A percentile compares a stretch with the other conserved stretches of the same genome.
Conservation (phyloP, 1,140 invertebrate genomes). For the Halictus rubicundus region DNA sequence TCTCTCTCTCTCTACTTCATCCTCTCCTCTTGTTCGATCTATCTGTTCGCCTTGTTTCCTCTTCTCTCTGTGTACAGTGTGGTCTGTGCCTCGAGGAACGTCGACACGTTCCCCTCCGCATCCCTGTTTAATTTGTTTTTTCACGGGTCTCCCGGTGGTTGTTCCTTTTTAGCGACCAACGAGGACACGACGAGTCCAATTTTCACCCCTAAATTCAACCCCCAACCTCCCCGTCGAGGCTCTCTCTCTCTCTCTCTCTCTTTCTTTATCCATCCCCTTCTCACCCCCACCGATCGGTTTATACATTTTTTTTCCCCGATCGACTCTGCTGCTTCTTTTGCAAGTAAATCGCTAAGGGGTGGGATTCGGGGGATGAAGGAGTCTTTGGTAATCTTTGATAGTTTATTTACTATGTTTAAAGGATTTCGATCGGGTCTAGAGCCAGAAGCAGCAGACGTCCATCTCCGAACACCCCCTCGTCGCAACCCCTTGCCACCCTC, state of each 20-base stretch:
- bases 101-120: slow-evolving; percentile 26
- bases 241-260: too few species aligned
- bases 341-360: too few species aligned
- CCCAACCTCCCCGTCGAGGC: slow-evolving; percentile 1
- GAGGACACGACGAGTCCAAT: slow-evolving; percentile 75
- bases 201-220: slow-evolving; percentile 28
- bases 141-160: slow-evolving; percentile 7
- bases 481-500: background rate
- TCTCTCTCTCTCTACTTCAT: too few species aligned
- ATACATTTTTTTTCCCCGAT: background rate
- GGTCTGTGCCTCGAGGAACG: slow-evolving; percentile 12
- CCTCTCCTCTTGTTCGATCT: too few species aligned
- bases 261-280: background rate
- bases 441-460: background rate
- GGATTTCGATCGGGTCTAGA: background rate
- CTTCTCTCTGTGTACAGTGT: background rate
- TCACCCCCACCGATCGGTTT: background rate
- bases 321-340: background rate
- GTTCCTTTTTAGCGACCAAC: slow-evolving; percentile 71
- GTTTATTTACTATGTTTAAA: too few species aligned
- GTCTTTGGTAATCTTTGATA: background rate
- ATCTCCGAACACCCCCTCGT: background rate
- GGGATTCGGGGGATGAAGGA: too few species aligned
- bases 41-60: background rate
- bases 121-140: slow-evolving; percentile 18